These are phyloP conservation scores for Apolygus lucorum DNA, from an alignment of 1,140 invertebrate genomes.

Conservation along the genomic window DNA sequence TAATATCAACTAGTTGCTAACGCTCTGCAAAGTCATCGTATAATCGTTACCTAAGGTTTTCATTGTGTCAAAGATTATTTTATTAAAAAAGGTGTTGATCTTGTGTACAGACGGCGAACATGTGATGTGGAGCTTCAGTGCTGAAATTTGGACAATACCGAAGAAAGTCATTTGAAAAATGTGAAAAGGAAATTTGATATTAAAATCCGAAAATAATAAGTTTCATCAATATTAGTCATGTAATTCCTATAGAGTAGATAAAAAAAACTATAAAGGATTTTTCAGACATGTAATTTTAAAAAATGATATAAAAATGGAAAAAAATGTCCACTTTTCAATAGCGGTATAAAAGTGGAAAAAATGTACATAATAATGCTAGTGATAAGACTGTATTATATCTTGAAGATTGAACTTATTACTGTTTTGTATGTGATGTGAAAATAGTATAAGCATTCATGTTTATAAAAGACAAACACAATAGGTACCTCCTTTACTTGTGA, in stretches of 20 bases:
- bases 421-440: slow-evolving; percentile 19
- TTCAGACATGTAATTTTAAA: background rate
- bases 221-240: background rate
- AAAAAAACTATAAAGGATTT: background rate
- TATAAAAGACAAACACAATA: slow-evolving; percentile 5
- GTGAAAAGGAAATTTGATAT: background rate
- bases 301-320: background rate
- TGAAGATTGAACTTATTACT: slow-evolving; percentile 6
- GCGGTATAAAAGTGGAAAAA: background rate
- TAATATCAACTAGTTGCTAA: slow-evolving; percentile 18
- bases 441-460: slow-evolving; percentile 8
- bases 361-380: slow-evolving; percentile 21
- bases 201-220: background rate
- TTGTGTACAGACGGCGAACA: background rate
- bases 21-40: background rate
- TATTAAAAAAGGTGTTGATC: slow-evolving; percentile 3
- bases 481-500: too few species aligned
- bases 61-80: slow-evolving; percentile 3
- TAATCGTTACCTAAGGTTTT: slow-evolving; percentile 6
- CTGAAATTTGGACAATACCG: slow-evolving; percentile 11
- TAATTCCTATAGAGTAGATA: slow-evolving; percentile 17
- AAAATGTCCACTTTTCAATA: background rate
- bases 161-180: slow-evolving; percentile 1
- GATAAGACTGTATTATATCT: slow-evolving; percentile 24
- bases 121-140: background rate